Conservation (phyloP, 2,888 invertebrate genomes). For the Tenthredo scrophulariae region DNA sequence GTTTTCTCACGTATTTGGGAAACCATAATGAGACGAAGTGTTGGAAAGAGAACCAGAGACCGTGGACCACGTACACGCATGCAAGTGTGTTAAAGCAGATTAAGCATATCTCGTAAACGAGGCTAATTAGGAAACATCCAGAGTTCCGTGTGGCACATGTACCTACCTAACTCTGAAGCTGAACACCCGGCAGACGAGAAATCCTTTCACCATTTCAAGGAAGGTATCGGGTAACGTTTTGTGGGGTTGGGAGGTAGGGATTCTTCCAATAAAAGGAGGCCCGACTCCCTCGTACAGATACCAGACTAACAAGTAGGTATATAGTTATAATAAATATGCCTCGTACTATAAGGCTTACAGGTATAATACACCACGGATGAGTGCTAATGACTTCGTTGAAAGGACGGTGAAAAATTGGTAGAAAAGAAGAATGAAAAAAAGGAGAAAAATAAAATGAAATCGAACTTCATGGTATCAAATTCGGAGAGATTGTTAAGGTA, state of each 20-base stretch:
- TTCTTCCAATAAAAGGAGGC: constrained; percentile 20
- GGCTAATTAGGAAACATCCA: constrained; percentile 63
- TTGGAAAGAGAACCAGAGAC: background rate
- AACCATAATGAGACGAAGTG: constrained; percentile 28
- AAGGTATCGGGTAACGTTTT: constrained; percentile 21
- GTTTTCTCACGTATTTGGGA: constrained; percentile 30
- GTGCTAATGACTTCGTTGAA: constrained; percentile 28
- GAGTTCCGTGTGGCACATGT: background rate
- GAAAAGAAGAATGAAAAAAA: background rate
- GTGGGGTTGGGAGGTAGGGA: background rate
- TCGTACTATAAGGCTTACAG: background rate
- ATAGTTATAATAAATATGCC: constrained; percentile 6
- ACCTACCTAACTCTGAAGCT: background rate
- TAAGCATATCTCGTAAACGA: constrained; percentile 63
- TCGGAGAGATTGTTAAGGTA: background rate
- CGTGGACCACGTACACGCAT: background rate
- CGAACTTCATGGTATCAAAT: background rate
- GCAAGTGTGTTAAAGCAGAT: constrained; percentile 55
- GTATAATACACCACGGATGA: background rate
- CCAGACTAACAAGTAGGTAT: constrained; percentile 7
- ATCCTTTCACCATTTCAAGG: constrained; percentile 13
- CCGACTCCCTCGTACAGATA: background rate
- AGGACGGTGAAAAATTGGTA: background rate
- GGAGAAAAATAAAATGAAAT: background rate
- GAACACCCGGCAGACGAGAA: background rate